Evolutionary conservation across 2,113 vertebrate species (phyloP).

Genomic region (Phycodurus eques): DNA sequence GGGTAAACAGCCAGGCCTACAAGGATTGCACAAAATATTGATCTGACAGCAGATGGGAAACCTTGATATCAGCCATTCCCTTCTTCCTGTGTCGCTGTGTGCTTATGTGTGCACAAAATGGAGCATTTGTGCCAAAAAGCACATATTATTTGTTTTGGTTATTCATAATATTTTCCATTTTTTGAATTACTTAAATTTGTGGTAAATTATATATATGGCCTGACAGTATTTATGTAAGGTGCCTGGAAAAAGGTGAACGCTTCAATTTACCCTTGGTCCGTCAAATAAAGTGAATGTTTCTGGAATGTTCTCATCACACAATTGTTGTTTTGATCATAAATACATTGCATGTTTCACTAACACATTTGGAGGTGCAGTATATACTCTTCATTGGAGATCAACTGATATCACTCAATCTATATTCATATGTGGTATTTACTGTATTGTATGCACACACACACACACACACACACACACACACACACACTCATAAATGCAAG

Average conservation of each 20-base stretch:
- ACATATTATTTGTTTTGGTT: conserved; percentile 32
- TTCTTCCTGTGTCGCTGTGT: conserved; percentile 48
- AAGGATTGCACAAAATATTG: conserved; percentile 79
- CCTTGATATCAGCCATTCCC: conserved; percentile 69
- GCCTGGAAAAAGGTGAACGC: neutral
- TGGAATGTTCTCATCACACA: neutral
- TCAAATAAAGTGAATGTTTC: neutral
- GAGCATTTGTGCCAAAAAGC: conserved; percentile 42
- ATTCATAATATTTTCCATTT: conserved; percentile 18
- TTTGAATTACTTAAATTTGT: neutral
- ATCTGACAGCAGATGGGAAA: conserved; percentile 77
- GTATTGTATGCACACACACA: too few species aligned
- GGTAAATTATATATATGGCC: neutral
- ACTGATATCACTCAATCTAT: neutral
- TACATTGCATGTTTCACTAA: neutral
- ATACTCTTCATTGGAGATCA: neutral
- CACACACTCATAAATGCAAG: neutral
- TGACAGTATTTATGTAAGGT: conserved; percentile 1
- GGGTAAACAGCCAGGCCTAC: conserved; percentile 77
- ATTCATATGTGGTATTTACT: neutral
- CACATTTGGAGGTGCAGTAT: too few species aligned
- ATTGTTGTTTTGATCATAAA: neutral
- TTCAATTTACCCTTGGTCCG: neutral
- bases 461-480: too few species aligned
- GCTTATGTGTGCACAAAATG: conserved; percentile 40